Conservation (phyloP, 2,888 invertebrate species). For the Pseudococcus jackbeardsleyi region DNA sequence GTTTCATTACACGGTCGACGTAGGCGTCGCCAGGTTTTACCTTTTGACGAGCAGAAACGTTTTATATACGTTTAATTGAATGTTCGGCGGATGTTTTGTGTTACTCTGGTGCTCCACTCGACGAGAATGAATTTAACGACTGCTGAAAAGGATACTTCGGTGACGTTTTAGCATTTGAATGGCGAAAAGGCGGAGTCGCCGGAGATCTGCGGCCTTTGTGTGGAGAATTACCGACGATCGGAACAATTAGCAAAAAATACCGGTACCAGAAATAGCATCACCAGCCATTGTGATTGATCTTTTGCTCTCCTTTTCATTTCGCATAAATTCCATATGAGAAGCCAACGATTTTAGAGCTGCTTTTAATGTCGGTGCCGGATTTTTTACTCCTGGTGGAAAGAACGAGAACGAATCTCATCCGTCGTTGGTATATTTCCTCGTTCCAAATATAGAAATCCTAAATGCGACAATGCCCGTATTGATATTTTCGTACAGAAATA, state of each 20-base stretch:
- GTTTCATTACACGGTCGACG: constrained; percentile 28
- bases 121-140: background rate
- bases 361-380: background rate
- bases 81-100: constrained; percentile 23
- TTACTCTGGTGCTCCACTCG: background rate
- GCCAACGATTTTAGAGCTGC: no score
- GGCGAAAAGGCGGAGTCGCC: background rate
- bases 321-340: background rate
- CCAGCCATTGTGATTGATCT: background rate
- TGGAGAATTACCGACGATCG: background rate
- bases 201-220: background rate
- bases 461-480: background rate
- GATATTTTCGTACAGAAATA: background rate
- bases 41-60: constrained; percentile 17
- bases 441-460: background rate
- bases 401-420: background rate
- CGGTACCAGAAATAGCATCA: background rate
- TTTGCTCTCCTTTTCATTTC: background rate
- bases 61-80: constrained; percentile 21
- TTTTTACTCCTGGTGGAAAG: background rate
- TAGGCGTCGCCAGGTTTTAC: constrained; percentile 9
- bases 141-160: constrained; percentile 24
- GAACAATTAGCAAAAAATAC: background rate
- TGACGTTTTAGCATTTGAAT: constrained; percentile 15
- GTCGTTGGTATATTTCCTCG: background rate